Conservation (phyloP, 2,888 invertebrate genomes). For the Synergus umbraculus region DNA sequence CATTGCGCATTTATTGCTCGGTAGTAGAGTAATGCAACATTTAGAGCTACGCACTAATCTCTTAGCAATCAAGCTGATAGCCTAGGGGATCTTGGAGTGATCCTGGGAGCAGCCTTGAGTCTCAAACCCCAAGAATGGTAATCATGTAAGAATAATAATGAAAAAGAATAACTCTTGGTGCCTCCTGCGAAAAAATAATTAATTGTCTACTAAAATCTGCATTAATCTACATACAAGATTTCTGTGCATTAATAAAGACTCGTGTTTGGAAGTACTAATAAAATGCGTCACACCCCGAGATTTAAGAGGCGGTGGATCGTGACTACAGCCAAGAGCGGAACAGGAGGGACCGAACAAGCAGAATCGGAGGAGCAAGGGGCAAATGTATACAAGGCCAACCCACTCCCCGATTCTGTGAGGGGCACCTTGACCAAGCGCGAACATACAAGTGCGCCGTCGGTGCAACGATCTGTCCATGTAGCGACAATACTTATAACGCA, state of each 20-base stretch:
- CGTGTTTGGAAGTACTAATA: slow-evolving; percentile 10
- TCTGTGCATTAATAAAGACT: not conserved
- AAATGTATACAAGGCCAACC: slow-evolving; percentile 50
- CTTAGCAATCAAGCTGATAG: too few relatives aligned
- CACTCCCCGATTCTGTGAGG: slow-evolving; percentile 50
- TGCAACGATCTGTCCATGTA: slow-evolving; percentile 63
- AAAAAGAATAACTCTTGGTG: too few relatives aligned
- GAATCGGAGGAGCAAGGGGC: slow-evolving; percentile 54
- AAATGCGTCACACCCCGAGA: not conserved
- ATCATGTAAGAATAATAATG: too few relatives aligned
- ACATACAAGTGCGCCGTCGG: slow-evolving; percentile 64
- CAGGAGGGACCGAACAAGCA: not conserved
- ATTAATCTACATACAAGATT: not conserved
- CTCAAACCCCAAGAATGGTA: too few relatives aligned
- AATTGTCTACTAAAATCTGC: not conserved
- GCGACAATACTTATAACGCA: slow-evolving; percentile 6
- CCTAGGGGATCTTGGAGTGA: too few relatives aligned
- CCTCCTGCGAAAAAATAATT: not conserved
- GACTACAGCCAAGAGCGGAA: slow-evolving; percentile 4
- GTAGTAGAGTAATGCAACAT: too few relatives aligned
- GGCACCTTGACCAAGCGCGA: slow-evolving; percentile 70
- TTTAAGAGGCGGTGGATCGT: slow-evolving; percentile 20
- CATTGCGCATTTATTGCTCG: too few relatives aligned
- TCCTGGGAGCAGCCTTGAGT: too few relatives aligned
- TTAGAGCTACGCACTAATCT: too few relatives aligned